These are phyloP conservation scores for Isoperla grammatica DNA, from an alignment of 2,888 invertebrate species.

Conservation along the genomic window DNA sequence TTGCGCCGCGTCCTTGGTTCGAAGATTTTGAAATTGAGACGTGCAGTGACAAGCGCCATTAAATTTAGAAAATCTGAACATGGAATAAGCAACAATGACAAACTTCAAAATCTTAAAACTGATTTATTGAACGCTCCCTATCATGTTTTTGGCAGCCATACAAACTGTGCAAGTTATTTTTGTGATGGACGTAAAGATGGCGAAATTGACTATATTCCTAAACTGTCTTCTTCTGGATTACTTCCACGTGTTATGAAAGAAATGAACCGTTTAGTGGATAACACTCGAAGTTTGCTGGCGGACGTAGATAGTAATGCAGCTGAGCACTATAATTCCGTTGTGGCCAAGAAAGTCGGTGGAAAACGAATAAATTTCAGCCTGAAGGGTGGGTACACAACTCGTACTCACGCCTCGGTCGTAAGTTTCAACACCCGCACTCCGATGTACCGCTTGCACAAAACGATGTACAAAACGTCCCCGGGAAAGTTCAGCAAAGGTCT, in stretches of 20 bases:
- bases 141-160: no score
- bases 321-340: constrained; percentile 36
- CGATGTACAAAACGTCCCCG: not conserved
- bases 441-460: not conserved
- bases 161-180: no score
- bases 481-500: not conserved
- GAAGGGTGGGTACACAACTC: constrained; percentile 35
- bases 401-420: not conserved
- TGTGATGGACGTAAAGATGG: no score
- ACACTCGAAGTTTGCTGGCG: constrained; percentile 30
- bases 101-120: no score
- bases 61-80: no score
- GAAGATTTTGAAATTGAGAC: not conserved
- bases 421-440: constrained; percentile 1
- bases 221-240: no score
- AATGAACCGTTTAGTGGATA: not conserved
- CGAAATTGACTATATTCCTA: no score
- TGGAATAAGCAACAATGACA: no score
- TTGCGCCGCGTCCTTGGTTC: constrained; percentile 17
- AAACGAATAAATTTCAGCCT: constrained; percentile 37
- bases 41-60: not conserved
- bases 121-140: no score
- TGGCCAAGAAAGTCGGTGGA: constrained; percentile 38
- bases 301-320: constrained; percentile 36
- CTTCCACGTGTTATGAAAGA: not conserved